Evolutionary conservation across 2,888 invertebrate genomes (phyloP), one percentile per base, ranked within the genome.

Genomic region (Melanchra persicariae): DNA sequence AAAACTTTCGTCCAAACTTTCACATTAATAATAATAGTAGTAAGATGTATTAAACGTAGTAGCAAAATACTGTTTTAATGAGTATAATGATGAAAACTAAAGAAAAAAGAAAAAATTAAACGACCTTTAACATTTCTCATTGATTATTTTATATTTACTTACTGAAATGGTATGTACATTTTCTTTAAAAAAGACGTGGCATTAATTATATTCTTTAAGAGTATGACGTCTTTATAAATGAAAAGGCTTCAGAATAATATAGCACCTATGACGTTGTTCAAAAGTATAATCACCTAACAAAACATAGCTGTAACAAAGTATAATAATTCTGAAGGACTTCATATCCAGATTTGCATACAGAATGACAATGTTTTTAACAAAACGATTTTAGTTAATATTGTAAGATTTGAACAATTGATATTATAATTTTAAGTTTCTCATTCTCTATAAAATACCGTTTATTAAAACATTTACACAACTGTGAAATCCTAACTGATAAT

Each of bases 261-360:
- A 15, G 15, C 15, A 12, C 22, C 3, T 26, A 66, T 55, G 34
- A 40, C 12, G 45, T 34, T 19, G 22, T 30, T 40, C 22, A 3
- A 30, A 54, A 17, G 15, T 40, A 9, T 26, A 57, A 51, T 43
- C 57, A 73, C 24, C 34, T 59, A 49, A n/a, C n/a, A 49, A 54
- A 49, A 59, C 37, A 59, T 19, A 58, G 19, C 30, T 54, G n/a
- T 40, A 19, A 37, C 19, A 45, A 45, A 58, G 5, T 45, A 15
- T n/a, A 1, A 34, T 17, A 1, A 51, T 34, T 24, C 5, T 52
- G 37, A 62, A 45, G 10, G 43, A 43, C 17, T 37, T 37, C 7
- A 15, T 47, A 54, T 54, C 3, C 4, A 70, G 7, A 37, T 52
- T 59, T 45, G 7, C 51, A 22, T 34, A 17, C n/a, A n/a, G 30